Evolutionary conservation across 2,113 vertebrate species (phyloP), one percentile per base, ranked within the genome.

Genomic region (Corythornis cristatus): DNA sequence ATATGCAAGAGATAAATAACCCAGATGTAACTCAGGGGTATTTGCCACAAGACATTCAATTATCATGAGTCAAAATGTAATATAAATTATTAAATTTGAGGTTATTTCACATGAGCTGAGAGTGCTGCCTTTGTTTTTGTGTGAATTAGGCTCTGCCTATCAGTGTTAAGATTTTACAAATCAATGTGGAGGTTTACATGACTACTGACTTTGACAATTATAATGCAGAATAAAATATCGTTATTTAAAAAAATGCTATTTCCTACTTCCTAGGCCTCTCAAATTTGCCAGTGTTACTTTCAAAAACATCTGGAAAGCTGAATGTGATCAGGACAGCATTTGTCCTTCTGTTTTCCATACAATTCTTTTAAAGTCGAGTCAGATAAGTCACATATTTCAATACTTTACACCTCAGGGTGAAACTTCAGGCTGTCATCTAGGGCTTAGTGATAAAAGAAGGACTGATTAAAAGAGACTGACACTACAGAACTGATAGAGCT

Each of bases 401-500:
- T 91, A 82, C 60, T 91, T 93, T 94, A 76, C 62, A 94, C 81
- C 71, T 93, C 84, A 76, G 81, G 88, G 81, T 93, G 78, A 92
- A 92, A 94, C 74, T 95, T 78, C 62, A 87, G 89, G 78, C 86
- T 95, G 91, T 89, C 91, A 93, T 93, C 67, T 64, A 90, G 67
- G 64, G 71, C 81, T 83, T 87, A 90, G 67, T 76, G 89, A 95
- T 95, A 89, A 96, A 93, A 94, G 90, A 48, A 85, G 51, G 72
- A 86, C 87, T 94, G 94, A 95, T 93, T 95, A 92, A 96, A 96
- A 96, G 81, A 94, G 94, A 93, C 74, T 94, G 81, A 94, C 93
- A 83, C 56, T 77, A 65, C 86, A 92, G 84, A 89, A 67, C 66
- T 96, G 89, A 95, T 92, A 73, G 88, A 92, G 62, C 54, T 82